Percentiles rank a stretch among this genome's conserved stretches.
phyloP scores from a whole-genome alignment of 2,797 vertebrate genomes.

The Hydrophis major region DNA sequence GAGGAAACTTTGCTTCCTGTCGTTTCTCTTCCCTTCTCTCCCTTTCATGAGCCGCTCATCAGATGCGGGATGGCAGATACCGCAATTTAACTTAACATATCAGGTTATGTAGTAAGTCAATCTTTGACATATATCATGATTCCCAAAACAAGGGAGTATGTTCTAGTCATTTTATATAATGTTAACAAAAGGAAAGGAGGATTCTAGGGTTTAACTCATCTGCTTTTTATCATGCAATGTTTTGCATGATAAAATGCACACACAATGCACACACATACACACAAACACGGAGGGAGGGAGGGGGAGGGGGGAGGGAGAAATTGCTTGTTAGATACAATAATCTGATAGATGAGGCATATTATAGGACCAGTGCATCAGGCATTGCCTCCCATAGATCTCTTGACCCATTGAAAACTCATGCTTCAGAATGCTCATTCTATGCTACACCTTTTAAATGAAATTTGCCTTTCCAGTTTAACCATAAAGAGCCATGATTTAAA shows the following conservation, averaged over 20 bases:
- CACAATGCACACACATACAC: neutral
- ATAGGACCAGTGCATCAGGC: neutral
- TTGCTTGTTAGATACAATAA: neutral
- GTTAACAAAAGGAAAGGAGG: slow-evolving; percentile 32
- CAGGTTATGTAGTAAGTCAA: slow-evolving; percentile 6
- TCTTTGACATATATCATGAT: slow-evolving; percentile 9
- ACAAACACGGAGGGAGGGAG: too few relatives aligned
- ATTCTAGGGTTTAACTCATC: neutral
- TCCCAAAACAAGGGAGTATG: slow-evolving; percentile 33
- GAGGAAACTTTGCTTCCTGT: too few relatives aligned
- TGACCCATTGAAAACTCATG: neutral
- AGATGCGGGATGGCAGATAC: too few relatives aligned
- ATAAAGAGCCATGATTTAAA: neutral
- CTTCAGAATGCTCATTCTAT: slow-evolving; percentile 20
- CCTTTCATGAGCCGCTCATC: too few relatives aligned
- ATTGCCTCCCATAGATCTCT: slow-evolving; percentile 9
- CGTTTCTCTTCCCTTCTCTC: too few relatives aligned
- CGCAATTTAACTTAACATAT: neutral
- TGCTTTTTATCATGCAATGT: slow-evolving; percentile 7
- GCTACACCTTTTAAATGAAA: slow-evolving; percentile 11
- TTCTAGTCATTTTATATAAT: slow-evolving; percentile 43
- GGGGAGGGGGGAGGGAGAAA: too few relatives aligned
- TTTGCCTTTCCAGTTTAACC: neutral
- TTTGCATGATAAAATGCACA: neutral
- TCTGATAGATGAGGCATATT: slow-evolving; percentile 2